Evolutionary conservation across 2,113 vertebrate species (phyloP).

Genomic region (Callionymus lyra): DNA sequence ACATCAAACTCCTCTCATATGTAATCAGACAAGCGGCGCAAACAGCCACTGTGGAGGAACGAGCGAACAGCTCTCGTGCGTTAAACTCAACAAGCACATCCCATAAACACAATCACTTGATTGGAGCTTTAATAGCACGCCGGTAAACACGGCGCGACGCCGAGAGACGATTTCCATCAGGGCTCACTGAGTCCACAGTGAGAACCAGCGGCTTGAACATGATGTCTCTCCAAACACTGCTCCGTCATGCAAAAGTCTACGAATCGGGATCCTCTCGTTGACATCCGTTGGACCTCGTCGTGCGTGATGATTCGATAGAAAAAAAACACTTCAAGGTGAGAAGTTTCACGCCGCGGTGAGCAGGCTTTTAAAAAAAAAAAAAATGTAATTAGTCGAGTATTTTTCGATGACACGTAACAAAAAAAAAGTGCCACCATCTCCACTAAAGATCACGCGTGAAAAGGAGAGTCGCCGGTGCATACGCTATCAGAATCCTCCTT

Average conservation of each 20-base stretch:
- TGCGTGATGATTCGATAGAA: slow-evolving; percentile 7
- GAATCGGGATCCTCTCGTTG: slow-evolving; percentile 25
- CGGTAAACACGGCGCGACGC: slow-evolving; percentile 40
- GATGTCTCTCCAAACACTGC: slow-evolving; percentile 21
- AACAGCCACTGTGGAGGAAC: slow-evolving; percentile 25
- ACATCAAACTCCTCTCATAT: slow-evolving; percentile 18
- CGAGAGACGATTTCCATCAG: slow-evolving; percentile 27
- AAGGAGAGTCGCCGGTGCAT: slow-evolving; percentile 36
- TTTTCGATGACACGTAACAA: slow-evolving; percentile 1
- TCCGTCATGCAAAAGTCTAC: slow-evolving; percentile 27
- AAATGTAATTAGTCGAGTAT: background rate
- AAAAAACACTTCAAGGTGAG: background rate
- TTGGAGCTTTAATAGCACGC: slow-evolving; percentile 18
- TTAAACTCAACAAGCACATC: slow-evolving; percentile 38
- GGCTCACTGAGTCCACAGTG: slow-evolving; percentile 18
- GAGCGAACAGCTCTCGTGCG: slow-evolving; percentile 19
- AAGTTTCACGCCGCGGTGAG: too few relatives aligned
- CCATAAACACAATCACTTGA: slow-evolving; percentile 26
- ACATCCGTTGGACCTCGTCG: slow-evolving; percentile 7
- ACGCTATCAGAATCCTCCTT: slow-evolving; percentile 30
- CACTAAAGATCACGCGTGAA: slow-evolving; percentile 44
- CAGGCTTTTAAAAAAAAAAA: too few relatives aligned
- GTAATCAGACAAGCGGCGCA: slow-evolving; percentile 33
- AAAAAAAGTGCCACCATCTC: slow-evolving; percentile 14
- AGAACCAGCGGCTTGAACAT: slow-evolving; percentile 33